These are phyloP conservation scores for Eupsittula cactorum DNA, from an alignment of 2,113 vertebrate species.

Conservation along the genomic window DNA sequence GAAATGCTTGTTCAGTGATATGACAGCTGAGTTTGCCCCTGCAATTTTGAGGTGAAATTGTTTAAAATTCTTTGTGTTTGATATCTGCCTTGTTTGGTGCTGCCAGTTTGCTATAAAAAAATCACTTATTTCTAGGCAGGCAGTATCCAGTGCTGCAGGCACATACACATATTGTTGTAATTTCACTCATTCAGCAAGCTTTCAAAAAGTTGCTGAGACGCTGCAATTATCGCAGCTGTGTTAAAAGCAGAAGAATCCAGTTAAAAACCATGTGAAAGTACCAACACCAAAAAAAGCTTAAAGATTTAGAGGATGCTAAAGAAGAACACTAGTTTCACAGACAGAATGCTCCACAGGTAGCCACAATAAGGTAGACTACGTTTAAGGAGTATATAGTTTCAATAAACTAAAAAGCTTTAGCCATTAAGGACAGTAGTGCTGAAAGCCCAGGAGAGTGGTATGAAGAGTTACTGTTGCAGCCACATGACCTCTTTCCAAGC, in stretches of 20 bases:
- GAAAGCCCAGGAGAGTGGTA: neutral
- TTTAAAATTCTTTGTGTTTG: neutral
- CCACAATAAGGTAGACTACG: neutral
- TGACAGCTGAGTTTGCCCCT: neutral
- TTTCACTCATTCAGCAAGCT: neutral
- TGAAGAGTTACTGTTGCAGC: neutral
- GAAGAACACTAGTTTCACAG: neutral
- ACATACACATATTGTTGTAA: neutral
- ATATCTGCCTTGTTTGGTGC: neutral
- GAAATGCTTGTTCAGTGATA: neutral
- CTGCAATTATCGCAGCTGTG: neutral
- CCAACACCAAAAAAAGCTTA: neutral
- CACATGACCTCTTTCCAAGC: neutral
- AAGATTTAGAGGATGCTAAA: neutral
- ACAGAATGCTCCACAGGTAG: neutral
- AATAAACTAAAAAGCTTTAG: neutral
- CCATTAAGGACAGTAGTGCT: neutral
- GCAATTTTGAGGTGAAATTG: neutral
- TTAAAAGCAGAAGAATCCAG: neutral
- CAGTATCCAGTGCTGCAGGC: neutral
- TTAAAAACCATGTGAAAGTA: neutral
- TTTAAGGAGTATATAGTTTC: neutral
- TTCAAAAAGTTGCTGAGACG: neutral
- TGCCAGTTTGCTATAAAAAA: neutral
- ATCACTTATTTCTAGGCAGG: neutral